Conservation (phyloP, 2,797 vertebrate species). For the Ctenochaetus hawaiiensis region DNA sequence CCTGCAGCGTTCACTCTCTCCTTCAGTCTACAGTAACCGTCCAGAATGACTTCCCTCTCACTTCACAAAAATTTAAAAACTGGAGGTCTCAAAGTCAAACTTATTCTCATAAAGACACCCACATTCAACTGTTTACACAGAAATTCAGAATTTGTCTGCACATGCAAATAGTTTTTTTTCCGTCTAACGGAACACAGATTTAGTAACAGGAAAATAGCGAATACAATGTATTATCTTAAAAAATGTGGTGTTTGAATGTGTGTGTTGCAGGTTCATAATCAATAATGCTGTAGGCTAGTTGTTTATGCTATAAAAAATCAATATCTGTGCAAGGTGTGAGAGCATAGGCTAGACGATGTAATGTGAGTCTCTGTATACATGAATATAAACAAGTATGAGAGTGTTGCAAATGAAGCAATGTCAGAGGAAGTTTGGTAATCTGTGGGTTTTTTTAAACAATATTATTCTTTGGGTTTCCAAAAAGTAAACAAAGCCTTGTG, state of each 20-base stretch:
- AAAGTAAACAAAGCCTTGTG: not conserved
- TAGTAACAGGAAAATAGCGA: conserved; percentile 23
- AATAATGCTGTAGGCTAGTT: conserved; percentile 68
- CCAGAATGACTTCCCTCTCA: not conserved
- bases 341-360: conserved; percentile 9
- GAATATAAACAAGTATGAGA: not conserved
- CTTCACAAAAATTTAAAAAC: conserved; percentile 9
- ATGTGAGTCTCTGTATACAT: not conserved
- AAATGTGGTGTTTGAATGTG: conserved; percentile 33
- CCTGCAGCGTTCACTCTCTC: not conserved
- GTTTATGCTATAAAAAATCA: conserved; percentile 74
- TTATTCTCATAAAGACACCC: not conserved
- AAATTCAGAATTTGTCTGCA: not conserved
- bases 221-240: conserved; percentile 42
- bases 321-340: conserved; percentile 51
- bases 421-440: not conserved
- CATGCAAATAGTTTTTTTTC: conserved; percentile 5
- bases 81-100: not conserved
- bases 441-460: not conserved
- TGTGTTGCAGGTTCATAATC: conserved; percentile 60
- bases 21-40: not conserved
- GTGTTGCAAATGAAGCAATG: conserved; percentile 2
- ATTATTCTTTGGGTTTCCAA: not conserved
- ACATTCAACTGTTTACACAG: conserved; percentile 7
- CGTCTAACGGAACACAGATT: conserved; percentile 6